These are phyloP conservation scores for Arrhamphus sclerolepis DNA, from an alignment of 2,797 vertebrate genomes.

Conservation along the genomic window DNA sequence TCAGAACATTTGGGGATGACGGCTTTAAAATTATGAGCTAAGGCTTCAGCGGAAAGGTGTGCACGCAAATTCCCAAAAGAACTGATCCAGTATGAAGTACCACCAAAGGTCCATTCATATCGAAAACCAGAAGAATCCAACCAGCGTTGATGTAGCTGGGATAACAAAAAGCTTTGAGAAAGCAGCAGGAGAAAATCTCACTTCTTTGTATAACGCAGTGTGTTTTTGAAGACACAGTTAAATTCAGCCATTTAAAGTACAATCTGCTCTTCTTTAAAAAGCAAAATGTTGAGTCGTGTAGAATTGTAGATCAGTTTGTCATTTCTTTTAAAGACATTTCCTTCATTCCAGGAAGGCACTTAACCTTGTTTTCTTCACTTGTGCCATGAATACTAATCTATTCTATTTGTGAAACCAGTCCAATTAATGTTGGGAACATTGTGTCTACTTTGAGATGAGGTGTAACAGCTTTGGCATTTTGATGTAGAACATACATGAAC, in stretches of 20 bases:
- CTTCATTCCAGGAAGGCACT: conserved; percentile 7
- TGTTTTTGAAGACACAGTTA: conserved; percentile 3
- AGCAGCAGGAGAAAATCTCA: not conserved
- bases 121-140: not conserved
- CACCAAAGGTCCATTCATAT: not conserved
- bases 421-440: conserved; percentile 30
- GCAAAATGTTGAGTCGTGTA: conserved; percentile 1
- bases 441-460: conserved; percentile 37
- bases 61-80: too few relatives aligned
- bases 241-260: not conserved
- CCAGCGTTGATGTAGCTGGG: not conserved
- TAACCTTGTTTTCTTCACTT: conserved; percentile 11
- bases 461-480: conserved; percentile 42
- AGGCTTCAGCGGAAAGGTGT: too few relatives aligned
- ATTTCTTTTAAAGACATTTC: not conserved
- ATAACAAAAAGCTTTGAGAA: not conserved
- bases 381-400: conserved; percentile 15
- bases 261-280: not conserved
- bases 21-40: conserved; percentile 15
- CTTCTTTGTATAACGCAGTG: not conserved
- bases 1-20: conserved; percentile 8
- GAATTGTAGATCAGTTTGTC: too few relatives aligned
- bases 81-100: too few relatives aligned
- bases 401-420: conserved; percentile 25
- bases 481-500: conserved; percentile 13